Evolutionary conservation across 2,888 invertebrate genomes (phyloP), one percentile per base, ranked within the genome.

Genomic region (Eupithecia insigniata): DNA sequence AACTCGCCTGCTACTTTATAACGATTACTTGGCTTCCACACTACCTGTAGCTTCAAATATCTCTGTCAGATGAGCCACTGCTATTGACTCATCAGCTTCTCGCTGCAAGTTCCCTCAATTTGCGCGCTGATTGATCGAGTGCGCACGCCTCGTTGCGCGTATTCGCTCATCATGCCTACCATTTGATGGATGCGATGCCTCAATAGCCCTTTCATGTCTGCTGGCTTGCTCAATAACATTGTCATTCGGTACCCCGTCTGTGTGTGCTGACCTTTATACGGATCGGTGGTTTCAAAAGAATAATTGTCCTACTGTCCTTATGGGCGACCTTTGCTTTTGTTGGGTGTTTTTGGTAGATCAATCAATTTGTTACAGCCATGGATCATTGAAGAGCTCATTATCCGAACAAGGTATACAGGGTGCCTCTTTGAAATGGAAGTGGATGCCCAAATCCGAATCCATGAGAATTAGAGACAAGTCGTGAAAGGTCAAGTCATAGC

Each of bases 51-150:
- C 60, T 28, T 22, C 30, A 18, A 2, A 34, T 34, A 26, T 14
- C 3, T 55, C 22, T 8, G 3, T 55, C 12, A 12, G 55, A 2
- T 55, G 51, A 51, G 55, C 26, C 55, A 14, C n/a, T 32, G 28
- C 34, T 61, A 61, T 61, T 32, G 61, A 61, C 30, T 32, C 61
- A n/a, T 18, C 61, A 61, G 61, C 30, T 32, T 14, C 58, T 26
- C 14, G 12, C 55, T 26, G 12, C 43, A 10, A 16, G 58, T 58
- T 73, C 72, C 34, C 76, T 36, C 76, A 77, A 76, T 77, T 77
- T 78, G 76, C 71, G 58, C 74, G 69, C 77, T 77, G 78, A 80
- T 80, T 78, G 80, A 80, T 79, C 74, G 80, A 76, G 76, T 72
- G 73, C 73, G 74, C 72, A 39, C 69, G 70, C 64, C 58, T 71